These are phyloP conservation scores for Galeopterus variegatus DNA, from an alignment of 2,113 vertebrate genomes.

Conservation along the genomic window DNA sequence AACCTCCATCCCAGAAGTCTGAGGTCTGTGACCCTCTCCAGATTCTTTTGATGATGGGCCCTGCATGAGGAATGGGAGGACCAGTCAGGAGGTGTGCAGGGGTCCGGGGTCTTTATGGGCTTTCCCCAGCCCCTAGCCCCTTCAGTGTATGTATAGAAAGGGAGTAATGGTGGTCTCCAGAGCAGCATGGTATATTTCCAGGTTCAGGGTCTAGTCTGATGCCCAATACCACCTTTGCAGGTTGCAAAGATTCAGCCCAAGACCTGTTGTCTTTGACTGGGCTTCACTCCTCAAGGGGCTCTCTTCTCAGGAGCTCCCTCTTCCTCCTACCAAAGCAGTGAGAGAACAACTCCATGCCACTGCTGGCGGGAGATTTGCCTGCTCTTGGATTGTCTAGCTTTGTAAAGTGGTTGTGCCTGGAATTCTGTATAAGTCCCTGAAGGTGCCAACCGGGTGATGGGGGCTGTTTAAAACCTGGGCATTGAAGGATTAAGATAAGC, in stretches of 20 bases:
- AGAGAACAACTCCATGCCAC: neutral
- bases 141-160: neutral
- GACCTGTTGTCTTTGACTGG: neutral
- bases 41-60: neutral
- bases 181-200: neutral
- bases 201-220: neutral
- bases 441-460: neutral
- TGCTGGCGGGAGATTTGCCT: neutral
- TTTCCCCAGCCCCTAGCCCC: neutral
- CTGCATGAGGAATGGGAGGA: neutral
- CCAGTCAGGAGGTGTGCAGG: neutral
- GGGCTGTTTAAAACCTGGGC: neutral
- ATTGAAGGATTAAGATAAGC: conserved; percentile 5
- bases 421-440: neutral
- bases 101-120: neutral
- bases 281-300: neutral
- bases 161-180: neutral
- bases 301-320: neutral
- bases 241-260: neutral
- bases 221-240: too few relatives aligned
- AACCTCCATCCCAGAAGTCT: neutral
- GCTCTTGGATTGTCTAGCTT: neutral
- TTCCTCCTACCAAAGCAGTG: neutral
- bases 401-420: neutral
- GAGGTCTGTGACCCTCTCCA: neutral